These are phyloP conservation scores for Oncorhynchus nerka DNA, from an alignment of 2,113 vertebrate species.

Conservation along the genomic window DNA sequence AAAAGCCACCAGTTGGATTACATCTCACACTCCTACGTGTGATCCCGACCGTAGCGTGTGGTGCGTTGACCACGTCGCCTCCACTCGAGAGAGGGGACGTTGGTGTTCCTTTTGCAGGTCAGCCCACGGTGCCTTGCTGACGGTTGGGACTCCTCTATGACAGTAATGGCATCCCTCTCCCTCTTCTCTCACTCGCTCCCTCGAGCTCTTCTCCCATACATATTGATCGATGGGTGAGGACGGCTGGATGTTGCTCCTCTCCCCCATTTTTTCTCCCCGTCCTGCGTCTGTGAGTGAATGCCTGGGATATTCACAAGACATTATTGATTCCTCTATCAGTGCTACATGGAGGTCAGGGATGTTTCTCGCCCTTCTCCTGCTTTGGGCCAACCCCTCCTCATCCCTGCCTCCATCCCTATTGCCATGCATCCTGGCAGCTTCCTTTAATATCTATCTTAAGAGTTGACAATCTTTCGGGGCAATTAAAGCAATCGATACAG, in stretches of 20 bases:
- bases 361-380: constrained; percentile 41
- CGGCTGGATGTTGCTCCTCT: background rate
- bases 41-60: too few species aligned
- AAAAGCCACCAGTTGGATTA: too few species aligned
- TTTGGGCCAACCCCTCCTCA: constrained; percentile 42
- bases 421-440: constrained; percentile 54
- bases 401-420: constrained; percentile 29
- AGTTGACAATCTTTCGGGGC: constrained; percentile 79
- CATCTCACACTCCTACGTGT: too few species aligned
- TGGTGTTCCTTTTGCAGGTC: too few species aligned
- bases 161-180: constrained; percentile 7
- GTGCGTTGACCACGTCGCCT: too few species aligned
- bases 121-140: too few species aligned
- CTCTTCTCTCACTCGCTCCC: constrained; percentile 20
- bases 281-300: constrained; percentile 46
- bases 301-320: constrained; percentile 61
- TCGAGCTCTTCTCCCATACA: constrained; percentile 34
- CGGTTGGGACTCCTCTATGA: too few species aligned
- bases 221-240: constrained; percentile 47
- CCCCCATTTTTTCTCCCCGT: constrained; percentile 20
- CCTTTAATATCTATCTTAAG: constrained; percentile 80
- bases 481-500: constrained; percentile 79
- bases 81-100: too few species aligned
- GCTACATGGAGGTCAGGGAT: constrained; percentile 58
- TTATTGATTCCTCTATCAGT: constrained; percentile 61